Conservation (phyloP, 2,113 vertebrate genomes). For the Poecile atricapillus region DNA sequence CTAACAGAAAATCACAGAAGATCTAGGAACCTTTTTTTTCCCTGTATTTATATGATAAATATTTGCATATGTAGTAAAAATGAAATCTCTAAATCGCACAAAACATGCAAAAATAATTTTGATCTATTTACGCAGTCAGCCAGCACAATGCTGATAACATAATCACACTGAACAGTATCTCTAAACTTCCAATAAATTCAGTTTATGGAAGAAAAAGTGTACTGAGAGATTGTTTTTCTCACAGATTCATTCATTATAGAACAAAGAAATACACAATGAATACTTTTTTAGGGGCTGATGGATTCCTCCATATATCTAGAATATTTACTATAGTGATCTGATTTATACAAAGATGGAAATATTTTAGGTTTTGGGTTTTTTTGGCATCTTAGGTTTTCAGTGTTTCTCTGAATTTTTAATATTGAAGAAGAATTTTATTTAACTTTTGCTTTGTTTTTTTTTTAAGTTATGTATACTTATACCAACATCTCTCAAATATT, state of each 20-base stretch:
- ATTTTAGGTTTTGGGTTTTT: rapidly evolving
- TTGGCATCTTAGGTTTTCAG: background rate
- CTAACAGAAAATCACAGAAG: background rate
- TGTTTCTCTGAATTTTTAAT: background rate
- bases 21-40: rapidly evolving
- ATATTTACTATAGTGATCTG: background rate
- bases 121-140: background rate
- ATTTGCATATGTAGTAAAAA: conserved; percentile 3
- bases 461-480: background rate
- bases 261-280: background rate
- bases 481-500: background rate
- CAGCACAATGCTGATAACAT: background rate
- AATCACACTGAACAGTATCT: background rate
- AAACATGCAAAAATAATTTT: background rate
- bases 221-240: background rate
- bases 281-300: background rate
- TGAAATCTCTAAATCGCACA: background rate
- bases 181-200: background rate
- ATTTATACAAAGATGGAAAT: background rate
- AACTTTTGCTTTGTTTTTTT: background rate
- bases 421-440: background rate
- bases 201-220: background rate
- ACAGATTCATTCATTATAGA: background rate
- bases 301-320: background rate
- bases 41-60: background rate